Evolutionary conservation across 2,113 vertebrate genomes (phyloP), one percentile per base, ranked within the genome.

Genomic region (Lontra canadensis): DNA sequence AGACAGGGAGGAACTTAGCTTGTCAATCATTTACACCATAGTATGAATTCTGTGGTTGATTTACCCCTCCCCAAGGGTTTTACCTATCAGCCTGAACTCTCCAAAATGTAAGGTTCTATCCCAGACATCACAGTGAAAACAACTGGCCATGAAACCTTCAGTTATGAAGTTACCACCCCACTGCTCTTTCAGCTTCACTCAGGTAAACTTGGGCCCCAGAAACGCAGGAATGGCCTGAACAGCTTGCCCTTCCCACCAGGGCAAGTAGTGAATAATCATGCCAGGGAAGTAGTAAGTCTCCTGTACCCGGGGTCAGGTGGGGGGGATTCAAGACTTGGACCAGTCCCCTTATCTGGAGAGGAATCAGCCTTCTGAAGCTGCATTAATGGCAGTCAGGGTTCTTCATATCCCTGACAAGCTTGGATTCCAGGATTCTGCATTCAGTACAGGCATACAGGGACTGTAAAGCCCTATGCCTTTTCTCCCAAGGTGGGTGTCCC

Each of bases 101-200:
- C 12, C 61, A 96, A 81, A 86, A 80, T 15, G 14, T 42, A n/a
- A 71, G n/a, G 61, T 85, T 94, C 31, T 49, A 15, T 86, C 80
- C 36, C 49, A n/a, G 63, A 8, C 13, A 44, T 36, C 52, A 55
- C 5, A 21, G 34, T 69, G 26, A 78, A 42, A 73, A 81, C 26
- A 78, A 39, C 2, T 17, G 14, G 39, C 39, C 39, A 15, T n/a
- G 65, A 36, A 88, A 39, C n/a, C 42, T 89, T 93, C 55, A 47
- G 20, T 39, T 78, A 69, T 17, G n/a, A 85, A 73, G 23, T 4
- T 25, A 47, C 31, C 44, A 67, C 18, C 31, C 76, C 55, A 44
- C 36, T 81, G 63, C 65, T 39, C 63, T 85, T 91, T 92, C 25
- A 36, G 47, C 55, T 94, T 23, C 2, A 26, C 83, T 88, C n/a